Evolutionary conservation across 2,113 vertebrate species (phyloP).

Genomic region (Benitochromis conjunctus): DNA sequence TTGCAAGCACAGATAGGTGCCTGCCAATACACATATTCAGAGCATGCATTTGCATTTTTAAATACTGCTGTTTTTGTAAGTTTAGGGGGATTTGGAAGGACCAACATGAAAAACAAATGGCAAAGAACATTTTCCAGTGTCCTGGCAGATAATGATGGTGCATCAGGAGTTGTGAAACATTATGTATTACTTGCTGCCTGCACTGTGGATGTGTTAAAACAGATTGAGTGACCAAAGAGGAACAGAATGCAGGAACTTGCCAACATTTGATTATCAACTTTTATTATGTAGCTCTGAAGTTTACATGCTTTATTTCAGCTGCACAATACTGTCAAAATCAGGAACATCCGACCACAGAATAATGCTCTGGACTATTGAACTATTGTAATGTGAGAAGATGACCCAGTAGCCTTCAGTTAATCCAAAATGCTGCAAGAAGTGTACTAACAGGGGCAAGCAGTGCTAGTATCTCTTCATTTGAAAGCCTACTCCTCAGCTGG

Average conservation of each 20-base stretch:
- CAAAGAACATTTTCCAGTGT: neutral
- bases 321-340: neutral
- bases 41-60: neutral
- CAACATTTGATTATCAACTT: neutral
- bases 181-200: neutral
- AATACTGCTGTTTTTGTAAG: neutral
- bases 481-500: neutral
- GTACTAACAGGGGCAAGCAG: neutral
- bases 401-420: neutral
- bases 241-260: neutral
- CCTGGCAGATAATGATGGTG: neutral
- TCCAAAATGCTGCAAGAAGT: neutral
- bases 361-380: neutral
- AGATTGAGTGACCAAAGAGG: neutral
- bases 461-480: neutral
- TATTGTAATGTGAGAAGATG: neutral
- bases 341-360: neutral
- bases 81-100: neutral
- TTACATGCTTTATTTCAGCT: neutral
- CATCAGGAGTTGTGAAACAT: neutral
- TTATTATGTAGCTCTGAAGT: neutral
- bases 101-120: neutral
- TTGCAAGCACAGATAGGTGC: accelerated
- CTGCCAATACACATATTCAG: neutral
- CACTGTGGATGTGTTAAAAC: neutral